Evolutionary conservation across 53 echinoderm and acorn worm species (phyloP), one percentile per base, ranked within the genome.

Genomic region (Glandiceps talaboti): DNA sequence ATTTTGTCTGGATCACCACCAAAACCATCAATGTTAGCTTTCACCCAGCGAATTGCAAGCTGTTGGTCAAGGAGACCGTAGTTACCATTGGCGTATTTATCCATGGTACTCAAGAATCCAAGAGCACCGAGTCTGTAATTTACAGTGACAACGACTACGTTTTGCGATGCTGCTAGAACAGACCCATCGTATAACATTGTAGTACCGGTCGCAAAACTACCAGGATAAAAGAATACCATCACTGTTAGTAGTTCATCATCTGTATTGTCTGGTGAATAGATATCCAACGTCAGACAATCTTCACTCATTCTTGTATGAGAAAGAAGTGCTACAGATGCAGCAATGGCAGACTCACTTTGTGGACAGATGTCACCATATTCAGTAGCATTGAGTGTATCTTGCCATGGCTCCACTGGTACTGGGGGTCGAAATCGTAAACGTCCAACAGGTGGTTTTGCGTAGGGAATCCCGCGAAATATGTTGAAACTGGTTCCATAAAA

Each of bases 21-120:
- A 82, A 95, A 95, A 28, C 79, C 33, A 25, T 79, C 73, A 64
- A 95, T 92, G 80, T 95, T 87, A 30, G 83, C 80, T 29, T 85
- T 85, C 14, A 95, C 83, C 96, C 96, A 95, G 29, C 79, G 83
- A 6, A 92, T 77, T 1, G 88, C 90, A 33, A 86, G 79, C 1
- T 85, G 85, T 72, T 95, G 96, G 79, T 95, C 96, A 12, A 87
- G 76, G 0, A 95, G 86, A 28, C 90, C 96, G 76, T 86, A 95
- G 82, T 94, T 95, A 28, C 96, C 96, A 10, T 77, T 73, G 1
- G 90, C 83, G 20, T 80, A 74, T 33, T 81, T 80, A 82, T 95
- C 90, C 28, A 74, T 72, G 25, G 92, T 92, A 32, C 90, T 86
- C 25, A 92, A 72, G 33, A 86, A 92, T 27, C 96, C 96, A 30